Conservation (phyloP, 2,888 invertebrate species). For the Agriotes lineatus region DNA sequence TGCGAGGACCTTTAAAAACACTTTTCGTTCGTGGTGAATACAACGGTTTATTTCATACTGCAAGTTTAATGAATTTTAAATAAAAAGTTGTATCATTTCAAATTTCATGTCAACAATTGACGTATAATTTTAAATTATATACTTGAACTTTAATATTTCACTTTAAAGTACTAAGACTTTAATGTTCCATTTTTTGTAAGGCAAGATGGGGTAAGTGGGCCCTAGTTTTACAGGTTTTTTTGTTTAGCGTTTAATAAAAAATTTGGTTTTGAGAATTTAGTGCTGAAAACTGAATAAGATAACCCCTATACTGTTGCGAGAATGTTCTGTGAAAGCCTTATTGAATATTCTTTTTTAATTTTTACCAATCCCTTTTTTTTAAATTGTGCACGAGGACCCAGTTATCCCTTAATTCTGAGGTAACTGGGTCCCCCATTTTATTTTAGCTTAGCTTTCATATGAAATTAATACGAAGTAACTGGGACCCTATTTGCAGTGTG, state of each 20-base stretch:
- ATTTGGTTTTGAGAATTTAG: not conserved
- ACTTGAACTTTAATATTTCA: too few species aligned
- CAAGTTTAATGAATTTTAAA: too few species aligned
- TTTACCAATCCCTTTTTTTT: not conserved
- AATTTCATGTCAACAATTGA: too few species aligned
- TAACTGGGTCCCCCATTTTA: not conserved
- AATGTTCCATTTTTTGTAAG: too few species aligned
- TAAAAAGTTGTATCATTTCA: too few species aligned
- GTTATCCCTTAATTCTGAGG: not conserved
- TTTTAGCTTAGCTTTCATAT: too few species aligned
- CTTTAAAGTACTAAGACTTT: too few species aligned
- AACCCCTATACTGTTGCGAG: not conserved
- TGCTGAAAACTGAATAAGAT: not conserved
- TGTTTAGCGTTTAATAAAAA: not conserved
- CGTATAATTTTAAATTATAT: too few species aligned
- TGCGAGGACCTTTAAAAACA: too few species aligned
- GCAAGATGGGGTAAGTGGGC: not conserved
- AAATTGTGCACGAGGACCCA: conserved; percentile 1
- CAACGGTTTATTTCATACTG: too few species aligned
- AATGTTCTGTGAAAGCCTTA: not conserved
- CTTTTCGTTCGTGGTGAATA: too few species aligned
- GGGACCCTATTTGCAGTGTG: not conserved
- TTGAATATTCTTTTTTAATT: not conserved
- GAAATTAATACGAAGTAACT: too few species aligned
- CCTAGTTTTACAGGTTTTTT: not conserved